Percentiles rank a stretch among this genome's conserved stretches.
Conservation (phyloP, 2,888 invertebrate genomes). For the Caenorhabditis japonica region DNA sequence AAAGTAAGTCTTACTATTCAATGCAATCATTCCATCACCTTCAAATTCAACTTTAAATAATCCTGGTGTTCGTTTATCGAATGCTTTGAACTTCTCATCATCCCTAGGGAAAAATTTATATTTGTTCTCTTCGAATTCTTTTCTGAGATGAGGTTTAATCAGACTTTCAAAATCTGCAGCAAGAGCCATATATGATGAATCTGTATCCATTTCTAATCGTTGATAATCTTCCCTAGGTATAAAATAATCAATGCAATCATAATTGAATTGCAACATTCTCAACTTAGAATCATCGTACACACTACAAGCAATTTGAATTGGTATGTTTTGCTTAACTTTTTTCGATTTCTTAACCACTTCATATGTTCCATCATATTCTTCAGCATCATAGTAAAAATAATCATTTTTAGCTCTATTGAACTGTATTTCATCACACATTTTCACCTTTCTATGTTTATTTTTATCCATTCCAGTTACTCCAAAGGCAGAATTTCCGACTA, state of each 20-base stretch:
- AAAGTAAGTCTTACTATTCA: constrained; percentile 40
- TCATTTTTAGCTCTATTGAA: constrained; percentile 40
- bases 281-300: constrained; percentile 53
- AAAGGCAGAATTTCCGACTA: constrained; percentile 40
- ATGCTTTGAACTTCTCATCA: constrained; percentile 22
- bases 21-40: constrained; percentile 53
- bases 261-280: constrained; percentile 46
- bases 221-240: constrained; percentile 16
- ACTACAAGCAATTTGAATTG: constrained; percentile 49
- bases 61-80: constrained; percentile 48
- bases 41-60: constrained; percentile 52
- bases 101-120: constrained; percentile 42
- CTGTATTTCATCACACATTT: constrained; percentile 38
- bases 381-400: constrained; percentile 35
- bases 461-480: constrained; percentile 48
- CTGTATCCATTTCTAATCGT: constrained; percentile 29
- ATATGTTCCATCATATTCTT: constrained; percentile 25
- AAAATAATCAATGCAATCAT: constrained; percentile 43
- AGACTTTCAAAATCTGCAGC: constrained; percentile 32
- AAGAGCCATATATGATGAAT: constrained; percentile 50
- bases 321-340: constrained; percentile 41
- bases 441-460: constrained; percentile 42
- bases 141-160: constrained; percentile 41
- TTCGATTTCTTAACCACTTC: constrained; percentile 35
- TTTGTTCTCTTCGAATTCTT: constrained; percentile 37